These are phyloP conservation scores for Centropyge bicolor DNA, from an alignment of 2,797 vertebrate genomes.

Conservation along the genomic window DNA sequence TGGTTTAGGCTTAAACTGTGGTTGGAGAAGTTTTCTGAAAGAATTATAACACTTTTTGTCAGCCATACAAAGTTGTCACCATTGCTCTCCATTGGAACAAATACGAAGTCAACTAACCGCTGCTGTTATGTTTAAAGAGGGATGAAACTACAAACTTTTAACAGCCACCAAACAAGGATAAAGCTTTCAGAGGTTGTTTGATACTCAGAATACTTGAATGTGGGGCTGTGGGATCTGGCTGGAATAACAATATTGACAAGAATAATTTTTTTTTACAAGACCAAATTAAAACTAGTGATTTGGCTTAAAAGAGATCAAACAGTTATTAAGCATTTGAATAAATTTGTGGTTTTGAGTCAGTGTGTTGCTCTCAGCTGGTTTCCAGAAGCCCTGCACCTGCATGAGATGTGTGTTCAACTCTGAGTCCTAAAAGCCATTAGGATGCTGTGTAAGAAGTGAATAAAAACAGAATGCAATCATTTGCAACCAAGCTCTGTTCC, in stretches of 20 bases:
- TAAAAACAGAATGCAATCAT: too few species aligned
- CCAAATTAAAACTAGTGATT: not conserved
- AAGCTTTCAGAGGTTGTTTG: not conserved
- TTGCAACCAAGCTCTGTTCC: too few species aligned
- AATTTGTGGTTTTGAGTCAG: not conserved
- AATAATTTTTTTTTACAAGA: not conserved
- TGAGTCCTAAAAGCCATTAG: too few species aligned
- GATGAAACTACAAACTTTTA: not conserved
- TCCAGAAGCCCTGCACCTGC: too few species aligned
- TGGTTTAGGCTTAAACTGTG: conserved; percentile 18
- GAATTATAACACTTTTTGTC: conserved; percentile 2
- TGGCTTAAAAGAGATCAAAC: not conserved
- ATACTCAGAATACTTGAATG: not conserved
- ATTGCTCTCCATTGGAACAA: not conserved
- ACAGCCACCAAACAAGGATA: not conserved
- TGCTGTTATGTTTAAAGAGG: not conserved
- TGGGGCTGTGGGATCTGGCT: not conserved
- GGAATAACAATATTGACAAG: not conserved
- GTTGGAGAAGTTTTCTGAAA: conserved; percentile 23
- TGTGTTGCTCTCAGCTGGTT: too few species aligned
- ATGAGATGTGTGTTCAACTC: too few species aligned
- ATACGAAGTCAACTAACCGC: not conserved
- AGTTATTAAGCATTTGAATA: not conserved
- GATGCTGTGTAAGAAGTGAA: too few species aligned
- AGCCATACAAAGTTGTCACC: conserved; percentile 6